These are phyloP conservation scores for Zaprionus gabonicus DNA, from an alignment of 1,140 invertebrate species.

Conservation along the genomic window DNA sequence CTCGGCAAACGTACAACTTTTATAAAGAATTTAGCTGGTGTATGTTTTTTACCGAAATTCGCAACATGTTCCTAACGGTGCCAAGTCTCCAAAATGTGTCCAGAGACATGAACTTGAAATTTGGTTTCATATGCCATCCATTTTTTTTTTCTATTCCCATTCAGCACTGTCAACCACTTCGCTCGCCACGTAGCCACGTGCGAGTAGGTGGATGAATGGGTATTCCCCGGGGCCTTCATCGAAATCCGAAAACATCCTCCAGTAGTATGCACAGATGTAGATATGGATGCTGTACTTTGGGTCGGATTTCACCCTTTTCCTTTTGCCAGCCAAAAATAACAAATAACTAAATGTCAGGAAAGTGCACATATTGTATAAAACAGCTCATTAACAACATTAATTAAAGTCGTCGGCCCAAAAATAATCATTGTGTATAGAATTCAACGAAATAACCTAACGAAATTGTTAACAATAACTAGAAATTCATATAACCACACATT, in stretches of 20 bases:
- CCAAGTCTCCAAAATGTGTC: conserved; percentile 25
- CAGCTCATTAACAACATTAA: conserved; percentile 65
- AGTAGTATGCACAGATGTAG: conserved; percentile 30
- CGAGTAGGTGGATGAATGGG: conserved; percentile 50
- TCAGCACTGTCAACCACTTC: conserved; percentile 40
- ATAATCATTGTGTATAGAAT: conserved; percentile 24
- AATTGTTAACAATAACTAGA: neutral
- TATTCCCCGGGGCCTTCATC: conserved; percentile 58
- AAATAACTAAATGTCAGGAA: conserved; percentile 57
- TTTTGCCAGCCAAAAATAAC: conserved; percentile 36
- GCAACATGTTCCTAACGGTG: conserved; percentile 18
- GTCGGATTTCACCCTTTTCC: conserved; percentile 64
- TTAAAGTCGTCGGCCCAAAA: conserved; percentile 47
- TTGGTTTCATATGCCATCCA: conserved; percentile 23
- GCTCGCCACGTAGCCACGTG: neutral
- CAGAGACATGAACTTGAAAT: conserved; percentile 33
- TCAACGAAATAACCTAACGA: neutral
- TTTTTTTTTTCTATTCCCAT: conserved; percentile 6
- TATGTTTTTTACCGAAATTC: neutral
- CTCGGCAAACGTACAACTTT: too few relatives aligned
- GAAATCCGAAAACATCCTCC: conserved; percentile 48
- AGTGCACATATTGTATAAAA: conserved; percentile 76
- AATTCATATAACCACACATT: neutral
- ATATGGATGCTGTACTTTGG: conserved; percentile 63
- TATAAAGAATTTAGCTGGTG: neutral